Evolutionary conservation across 2,888 invertebrate genomes (phyloP), one percentile per base, ranked within the genome.

Genomic region (Eupithecia tripunctaria): DNA sequence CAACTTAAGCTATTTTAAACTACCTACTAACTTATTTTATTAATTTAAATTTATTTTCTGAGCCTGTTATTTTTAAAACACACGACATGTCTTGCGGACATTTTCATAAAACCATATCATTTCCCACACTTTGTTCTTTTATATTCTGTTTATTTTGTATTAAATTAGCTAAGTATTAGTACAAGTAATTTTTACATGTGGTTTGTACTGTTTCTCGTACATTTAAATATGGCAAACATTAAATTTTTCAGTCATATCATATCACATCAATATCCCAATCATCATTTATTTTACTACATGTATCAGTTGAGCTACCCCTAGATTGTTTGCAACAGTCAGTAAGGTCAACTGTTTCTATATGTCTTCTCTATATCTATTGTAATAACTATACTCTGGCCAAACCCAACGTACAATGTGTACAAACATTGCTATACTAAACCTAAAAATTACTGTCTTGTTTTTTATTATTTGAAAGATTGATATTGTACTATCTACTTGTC

Each of bases 151-250:
- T 14, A 1, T 4, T 56, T 56, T 56, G 21, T 7, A 27, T 60
- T 29, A 32, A 36, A 32, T 36, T n/a, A 63, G 10, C 29, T 63
- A 5, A n/a, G n/a, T n/a, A n/a, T n/a, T n/a, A n/a, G n/a, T 18
- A 3, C 5, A 32, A 4, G 63, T 70, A 43, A 62, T 36, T 29
- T 71, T 67, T 77, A 74, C 74, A 76, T 69, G 88, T 80, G 86
- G 85, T 91, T 92, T 91, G 91, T 92, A 92, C 91, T 91, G 83
- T 89, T 80, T 81, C 75, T 81, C 85, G 84, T 89, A 84, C 85
- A 83, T 84, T 79, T 79, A 72, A 81, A 82, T 85, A 85, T 86
- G 86, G 86, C 85, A 83, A 87, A 82, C 78, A 79, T 74, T 80
- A 66, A 71, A 69, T 74, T 75, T 72, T 76, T 56, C 70, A 70